Evolutionary conservation across 2,888 invertebrate genomes (phyloP).

Genomic region (Cheilosia impressa): DNA sequence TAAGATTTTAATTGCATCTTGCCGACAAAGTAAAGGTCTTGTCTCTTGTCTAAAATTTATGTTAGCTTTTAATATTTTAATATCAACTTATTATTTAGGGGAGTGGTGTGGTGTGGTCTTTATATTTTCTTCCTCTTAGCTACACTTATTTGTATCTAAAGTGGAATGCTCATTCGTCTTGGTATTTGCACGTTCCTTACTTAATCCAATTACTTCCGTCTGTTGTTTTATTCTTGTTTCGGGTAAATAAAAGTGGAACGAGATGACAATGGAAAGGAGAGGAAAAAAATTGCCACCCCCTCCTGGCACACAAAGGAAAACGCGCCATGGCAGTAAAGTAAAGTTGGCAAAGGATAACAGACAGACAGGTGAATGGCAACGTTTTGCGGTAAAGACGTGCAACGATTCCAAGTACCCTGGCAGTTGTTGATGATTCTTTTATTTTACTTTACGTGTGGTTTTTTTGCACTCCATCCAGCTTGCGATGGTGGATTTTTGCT

Average conservation of each 20-base stretch:
- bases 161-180: constrained; percentile 21
- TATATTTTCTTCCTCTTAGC: neutral
- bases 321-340: constrained; percentile 50
- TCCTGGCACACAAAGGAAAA: constrained; percentile 9
- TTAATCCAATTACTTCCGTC: constrained; percentile 73
- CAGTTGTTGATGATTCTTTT: constrained; percentile 62
- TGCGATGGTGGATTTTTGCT: neutral
- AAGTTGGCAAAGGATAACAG: constrained; percentile 62
- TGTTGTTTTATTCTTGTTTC: constrained; percentile 51
- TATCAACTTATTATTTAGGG: constrained; percentile 61
- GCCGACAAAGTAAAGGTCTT: constrained; percentile 25
- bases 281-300: constrained; percentile 11
- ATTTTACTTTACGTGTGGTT: constrained; percentile 12
- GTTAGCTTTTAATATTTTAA: constrained; percentile 71
- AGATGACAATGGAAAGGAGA: constrained; percentile 6
- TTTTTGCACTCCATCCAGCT: neutral
- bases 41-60: constrained; percentile 51
- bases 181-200: constrained; percentile 44
- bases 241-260: constrained; percentile 44
- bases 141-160: neutral
- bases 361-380: constrained; percentile 70
- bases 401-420: constrained; percentile 48
- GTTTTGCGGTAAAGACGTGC: constrained; percentile 73
- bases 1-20: constrained; percentile 73
- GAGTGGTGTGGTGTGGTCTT: constrained; percentile 13